Evolutionary conservation across 2,113 vertebrate genomes (phyloP).

Genomic region (Dolichotis patagonum): DNA sequence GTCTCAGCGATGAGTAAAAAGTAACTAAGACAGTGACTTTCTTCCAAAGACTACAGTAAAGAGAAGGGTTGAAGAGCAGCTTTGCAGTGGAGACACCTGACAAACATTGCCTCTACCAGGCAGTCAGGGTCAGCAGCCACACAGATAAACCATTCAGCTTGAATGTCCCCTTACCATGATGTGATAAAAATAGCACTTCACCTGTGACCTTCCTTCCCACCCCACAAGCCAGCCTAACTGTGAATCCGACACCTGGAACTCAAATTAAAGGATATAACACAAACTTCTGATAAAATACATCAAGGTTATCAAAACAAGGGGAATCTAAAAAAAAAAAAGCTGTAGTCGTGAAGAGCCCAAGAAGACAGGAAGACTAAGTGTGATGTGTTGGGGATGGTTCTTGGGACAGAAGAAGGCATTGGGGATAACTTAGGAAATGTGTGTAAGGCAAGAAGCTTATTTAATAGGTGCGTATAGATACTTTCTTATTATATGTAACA

Average conservation of each 20-base stretch:
- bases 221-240: neutral
- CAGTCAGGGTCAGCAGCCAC: neutral
- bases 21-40: too few relatives aligned
- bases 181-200: too few relatives aligned
- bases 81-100: neutral
- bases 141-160: neutral
- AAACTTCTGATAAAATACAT: too few relatives aligned
- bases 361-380: neutral
- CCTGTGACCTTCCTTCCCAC: neutral
- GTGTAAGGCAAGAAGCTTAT: neutral
- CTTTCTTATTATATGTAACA: neutral
- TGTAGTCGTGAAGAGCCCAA: neutral
- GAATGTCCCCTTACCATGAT: neutral
- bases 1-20: too few relatives aligned
- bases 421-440: neutral
- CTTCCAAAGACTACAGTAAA: neutral
- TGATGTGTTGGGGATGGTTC: accelerated
- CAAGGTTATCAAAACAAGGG: neutral
- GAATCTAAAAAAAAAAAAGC: too few relatives aligned
- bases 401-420: neutral
- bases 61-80: neutral
- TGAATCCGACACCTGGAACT: neutral
- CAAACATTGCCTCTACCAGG: neutral
- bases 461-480: neutral
- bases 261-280: neutral